phyloP scores from a whole-genome alignment of 2,113 vertebrate genomes.

The Nanorana parkeri region DNA sequence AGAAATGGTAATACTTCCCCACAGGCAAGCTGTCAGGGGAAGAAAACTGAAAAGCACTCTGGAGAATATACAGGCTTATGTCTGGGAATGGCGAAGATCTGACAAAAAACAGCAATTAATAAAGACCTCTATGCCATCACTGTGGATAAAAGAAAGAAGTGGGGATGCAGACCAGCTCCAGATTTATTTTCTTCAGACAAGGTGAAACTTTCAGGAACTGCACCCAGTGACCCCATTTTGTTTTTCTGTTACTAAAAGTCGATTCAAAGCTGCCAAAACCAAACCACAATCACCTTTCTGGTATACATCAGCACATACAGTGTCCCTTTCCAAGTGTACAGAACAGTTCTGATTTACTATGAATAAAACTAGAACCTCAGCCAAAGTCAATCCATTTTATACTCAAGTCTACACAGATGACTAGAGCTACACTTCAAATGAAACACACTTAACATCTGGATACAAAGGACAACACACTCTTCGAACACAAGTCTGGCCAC shows the following conservation, averaged over 20 bases:
- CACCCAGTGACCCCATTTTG: slow-evolving; percentile 39
- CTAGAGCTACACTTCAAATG: slow-evolving; percentile 37
- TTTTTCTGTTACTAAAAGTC: slow-evolving; percentile 15
- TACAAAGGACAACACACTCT: not conserved
- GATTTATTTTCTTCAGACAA: not conserved
- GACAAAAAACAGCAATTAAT: too few relatives aligned
- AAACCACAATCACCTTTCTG: slow-evolving; percentile 44
- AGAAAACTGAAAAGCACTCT: too few relatives aligned
- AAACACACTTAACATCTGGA: slow-evolving; percentile 41
- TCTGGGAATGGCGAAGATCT: too few relatives aligned
- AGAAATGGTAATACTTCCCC: too few relatives aligned
- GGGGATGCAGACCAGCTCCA: too few relatives aligned
- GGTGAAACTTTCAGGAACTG: slow-evolving; percentile 8
- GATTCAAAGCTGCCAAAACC: slow-evolving; percentile 35
- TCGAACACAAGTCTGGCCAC: not conserved
- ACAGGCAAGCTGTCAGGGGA: too few relatives aligned
- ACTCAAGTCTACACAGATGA: slow-evolving; percentile 45
- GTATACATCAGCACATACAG: slow-evolving; percentile 39
- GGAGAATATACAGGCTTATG: too few relatives aligned
- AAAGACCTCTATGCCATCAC: too few relatives aligned
- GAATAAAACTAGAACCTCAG: slow-evolving; percentile 44
- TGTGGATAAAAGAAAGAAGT: too few relatives aligned
- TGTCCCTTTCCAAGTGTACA: slow-evolving; percentile 25
- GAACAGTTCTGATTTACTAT: slow-evolving; percentile 42
- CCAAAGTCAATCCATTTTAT: slow-evolving; percentile 48